phyloP scores from a whole-genome alignment of 2,888 invertebrate species.

The Erebia epiphron region DNA sequence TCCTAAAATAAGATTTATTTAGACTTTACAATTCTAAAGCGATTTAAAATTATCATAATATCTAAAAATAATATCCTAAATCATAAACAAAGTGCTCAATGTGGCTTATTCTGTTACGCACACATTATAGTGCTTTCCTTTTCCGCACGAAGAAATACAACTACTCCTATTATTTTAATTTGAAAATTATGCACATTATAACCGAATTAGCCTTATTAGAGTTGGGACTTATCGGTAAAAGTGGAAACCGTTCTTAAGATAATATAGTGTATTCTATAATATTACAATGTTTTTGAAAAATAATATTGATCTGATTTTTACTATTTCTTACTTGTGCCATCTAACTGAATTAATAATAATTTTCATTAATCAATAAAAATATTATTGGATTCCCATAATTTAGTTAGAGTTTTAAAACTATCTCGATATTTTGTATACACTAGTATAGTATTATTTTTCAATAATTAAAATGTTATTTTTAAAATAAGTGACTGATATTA shows the following conservation, averaged over 20 bases:
- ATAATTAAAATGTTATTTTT: constrained; percentile 18
- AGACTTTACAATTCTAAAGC: not conserved
- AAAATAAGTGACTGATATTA: constrained; percentile 32
- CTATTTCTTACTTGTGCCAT: constrained; percentile 29
- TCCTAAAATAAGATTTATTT: not conserved
- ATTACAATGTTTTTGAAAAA: constrained; percentile 1
- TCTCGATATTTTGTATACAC: constrained; percentile 16
- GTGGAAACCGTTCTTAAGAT: not conserved
- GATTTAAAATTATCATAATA: not conserved
- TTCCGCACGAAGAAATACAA: no score
- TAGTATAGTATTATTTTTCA: constrained; percentile 31
- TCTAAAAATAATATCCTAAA: no score
- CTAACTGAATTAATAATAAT: constrained; percentile 5
- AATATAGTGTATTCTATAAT: not conserved
- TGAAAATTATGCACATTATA: no score
- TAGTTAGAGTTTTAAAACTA: constrained; percentile 4
- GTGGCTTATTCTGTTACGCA: no score
- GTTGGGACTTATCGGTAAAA: not conserved
- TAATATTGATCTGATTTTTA: constrained; percentile 28
- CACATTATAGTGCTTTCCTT: no score
- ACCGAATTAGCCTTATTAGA: not conserved
- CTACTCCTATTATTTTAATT: no score
- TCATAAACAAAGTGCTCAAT: no score
- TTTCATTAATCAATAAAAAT: not conserved
- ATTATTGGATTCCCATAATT: not conserved